Percentiles rank a stretch among this genome's conserved stretches.
Evolutionary conservation across 1,140 invertebrate genomes (phyloP).

Genomic region (Phymastichus coffea): DNA sequence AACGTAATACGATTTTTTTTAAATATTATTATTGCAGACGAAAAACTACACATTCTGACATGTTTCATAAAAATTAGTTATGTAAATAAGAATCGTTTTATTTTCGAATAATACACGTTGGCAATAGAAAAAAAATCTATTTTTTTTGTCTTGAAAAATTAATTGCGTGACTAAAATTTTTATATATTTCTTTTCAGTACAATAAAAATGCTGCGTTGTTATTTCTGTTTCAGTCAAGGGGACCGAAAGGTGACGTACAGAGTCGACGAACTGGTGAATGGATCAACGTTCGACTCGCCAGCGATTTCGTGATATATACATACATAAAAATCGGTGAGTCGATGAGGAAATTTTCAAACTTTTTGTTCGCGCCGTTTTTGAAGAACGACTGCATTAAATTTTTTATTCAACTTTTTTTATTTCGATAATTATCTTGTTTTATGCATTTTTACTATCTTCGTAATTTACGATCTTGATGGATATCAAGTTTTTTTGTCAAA

Average conservation of each 20-base stretch:
- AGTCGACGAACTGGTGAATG: slow-evolving; percentile 19
- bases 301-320: slow-evolving; percentile 27
- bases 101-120: too few relatives aligned
- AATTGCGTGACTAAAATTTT: background rate
- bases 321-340: slow-evolving; percentile 17
- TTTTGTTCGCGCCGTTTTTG: slow-evolving; percentile 6
- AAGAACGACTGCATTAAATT: slow-evolving; percentile 7
- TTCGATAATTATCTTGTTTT: background rate
- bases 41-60: too few relatives aligned
- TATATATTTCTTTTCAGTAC: background rate
- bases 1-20: too few relatives aligned
- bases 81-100: too few relatives aligned
- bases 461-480: background rate
- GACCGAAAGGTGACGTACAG: slow-evolving; percentile 10
- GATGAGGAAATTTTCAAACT: slow-evolving; percentile 13
- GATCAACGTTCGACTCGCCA: slow-evolving; percentile 19
- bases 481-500: too few relatives aligned
- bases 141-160: background rate
- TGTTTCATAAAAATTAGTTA: too few relatives aligned
- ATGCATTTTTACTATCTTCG: background rate
- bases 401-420: background rate
- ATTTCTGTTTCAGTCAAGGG: slow-evolving; percentile 20
- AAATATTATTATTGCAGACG: too few relatives aligned
- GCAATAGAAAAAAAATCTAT: too few relatives aligned
- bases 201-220: slow-evolving; percentile 13